Conservation (phyloP, 2,797 vertebrate species). For the Poecile montanus region DNA sequence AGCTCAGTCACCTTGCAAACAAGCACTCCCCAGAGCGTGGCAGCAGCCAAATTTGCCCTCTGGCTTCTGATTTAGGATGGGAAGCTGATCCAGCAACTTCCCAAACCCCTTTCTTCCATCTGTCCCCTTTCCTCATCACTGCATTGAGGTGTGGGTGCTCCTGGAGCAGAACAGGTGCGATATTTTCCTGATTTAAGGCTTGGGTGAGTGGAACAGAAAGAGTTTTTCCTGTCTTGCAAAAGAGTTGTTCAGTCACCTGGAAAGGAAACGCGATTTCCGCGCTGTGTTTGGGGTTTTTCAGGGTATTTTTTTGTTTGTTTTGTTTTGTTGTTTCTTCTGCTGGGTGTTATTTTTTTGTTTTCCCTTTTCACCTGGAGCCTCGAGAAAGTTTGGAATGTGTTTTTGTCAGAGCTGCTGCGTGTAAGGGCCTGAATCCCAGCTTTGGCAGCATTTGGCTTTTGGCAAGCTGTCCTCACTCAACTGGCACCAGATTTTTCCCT, state of each 20-base stretch:
- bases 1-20: constrained; percentile 29
- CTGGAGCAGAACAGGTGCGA: not conserved
- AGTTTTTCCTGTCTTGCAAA: not conserved
- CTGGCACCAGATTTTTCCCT: not conserved
- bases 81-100: not conserved
- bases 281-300: not conserved
- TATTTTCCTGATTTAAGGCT: not conserved
- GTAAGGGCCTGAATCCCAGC: constrained; percentile 44
- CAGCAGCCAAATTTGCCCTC: not conserved
- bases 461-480: not conserved
- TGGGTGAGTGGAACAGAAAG: not conserved
- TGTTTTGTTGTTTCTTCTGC: constrained; percentile 9
- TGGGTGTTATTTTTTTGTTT: not conserved
- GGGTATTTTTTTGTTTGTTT: not conserved
- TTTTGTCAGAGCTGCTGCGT: constrained; percentile 26
- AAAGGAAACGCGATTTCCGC: constrained; percentile 53
- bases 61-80: not conserved
- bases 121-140: not conserved
- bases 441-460: not conserved
- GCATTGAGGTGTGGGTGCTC: not conserved
- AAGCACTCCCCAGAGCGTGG: not conserved
- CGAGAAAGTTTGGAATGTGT: constrained; percentile 61
- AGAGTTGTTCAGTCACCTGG: constrained; percentile 22
- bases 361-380: constrained; percentile 17
- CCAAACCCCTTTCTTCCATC: not conserved